Evolutionary conservation across 2,113 vertebrate genomes (phyloP), one percentile per base, ranked within the genome.

Genomic region (Rhombomys opimus): DNA sequence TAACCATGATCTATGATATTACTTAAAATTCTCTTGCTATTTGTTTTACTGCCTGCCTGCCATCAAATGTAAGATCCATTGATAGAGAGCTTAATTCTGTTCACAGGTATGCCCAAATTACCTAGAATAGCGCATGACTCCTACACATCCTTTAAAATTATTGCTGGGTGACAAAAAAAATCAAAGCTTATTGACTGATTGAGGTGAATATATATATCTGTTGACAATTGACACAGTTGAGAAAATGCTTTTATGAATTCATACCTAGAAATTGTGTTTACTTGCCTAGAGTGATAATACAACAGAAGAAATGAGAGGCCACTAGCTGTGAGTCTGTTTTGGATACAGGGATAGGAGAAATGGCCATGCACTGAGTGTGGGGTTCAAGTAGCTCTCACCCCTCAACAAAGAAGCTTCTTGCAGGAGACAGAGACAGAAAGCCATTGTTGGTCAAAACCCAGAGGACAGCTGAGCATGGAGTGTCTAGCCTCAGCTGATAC

Each of bases 101-200:
- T 90, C 63, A 46, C 25, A 84, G 18, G 68, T 78, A 30, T 67
- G 92, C 50, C 30, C 17, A 41, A 77, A 92, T 70, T 68, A 32
- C 18, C 10, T 78, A 54, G 14, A n/a, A 14, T 23, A 77, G 38
- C 63, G 11, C 7, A 38, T 70, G 27, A 15, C 6, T 20, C 32
- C 5, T 46, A 77, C 4, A 22, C 54, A 22, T 35, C 41, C 63
- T n/a, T 91, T 57, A 17, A 0, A 72, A 65, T 77, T 89, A 65
- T 94, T 78, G 72, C n/a, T 86, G 38, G 85, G 80, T 75, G 35
- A 89, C 70, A 67, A 95, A 89, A 89, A 46, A 46, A 76, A 78
- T 2, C 61, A 54, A 61, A 30, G 72, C n/a, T 68, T 6, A 80
- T 9, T 27, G 15, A 61, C n/a, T 68, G 8, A 80, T 12, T 27